Base-by-base conservation (phyloP, 1,140 invertebrate genomes). In the Gryon sp. region DNA sequence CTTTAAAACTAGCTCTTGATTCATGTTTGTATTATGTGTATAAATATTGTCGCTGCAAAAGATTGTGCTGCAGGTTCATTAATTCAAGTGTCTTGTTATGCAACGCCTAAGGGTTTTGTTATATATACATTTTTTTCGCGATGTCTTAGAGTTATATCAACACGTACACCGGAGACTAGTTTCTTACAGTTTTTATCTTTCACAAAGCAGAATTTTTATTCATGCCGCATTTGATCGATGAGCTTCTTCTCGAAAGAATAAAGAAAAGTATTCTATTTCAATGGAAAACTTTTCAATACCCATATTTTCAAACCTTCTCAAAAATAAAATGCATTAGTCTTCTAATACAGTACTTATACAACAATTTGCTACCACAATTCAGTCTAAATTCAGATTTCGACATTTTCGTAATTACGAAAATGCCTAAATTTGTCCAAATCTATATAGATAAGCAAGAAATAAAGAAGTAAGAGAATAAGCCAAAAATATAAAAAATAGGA, bases 61-160 rank as follows among this genome's bases (percentile, higher is more conserved):
- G 59, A 20, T 5, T 18, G 34, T 45, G 9, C 32, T 43, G 66
- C 45, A 68, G 60, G 75, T 77, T 77, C 53, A 66, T 77, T 77
- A 77, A 62, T 72, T 66, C 55, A 68, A 70, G 66, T 72, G 66
- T 72, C 75, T 77, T 55, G 66, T 77, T 77, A 72, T 68, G 45
- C 36, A 77, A 59, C 68, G 66, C 66, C 66, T 70, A 62, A 45
- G 66, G 75, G 75, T 59, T 53, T n/a, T n/a, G n/a, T n/a, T n/a
- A n/a, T n/a, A n/a, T n/a, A n/a, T n/a, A n/a, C n/a, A n/a, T n/a
- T n/a, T n/a, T 62, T 46, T 66, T 43, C 34, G 32, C 20, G 19
- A 68, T 32, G 53, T 45, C 19, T n/a, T 55, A 60, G 38, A 55
- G 72, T 66, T 57, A 57, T 18, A 46, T 66, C 53, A 18, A 16